phyloP scores from a whole-genome alignment of 2,797 vertebrate genomes.

The Ataeniobius toweri region DNA sequence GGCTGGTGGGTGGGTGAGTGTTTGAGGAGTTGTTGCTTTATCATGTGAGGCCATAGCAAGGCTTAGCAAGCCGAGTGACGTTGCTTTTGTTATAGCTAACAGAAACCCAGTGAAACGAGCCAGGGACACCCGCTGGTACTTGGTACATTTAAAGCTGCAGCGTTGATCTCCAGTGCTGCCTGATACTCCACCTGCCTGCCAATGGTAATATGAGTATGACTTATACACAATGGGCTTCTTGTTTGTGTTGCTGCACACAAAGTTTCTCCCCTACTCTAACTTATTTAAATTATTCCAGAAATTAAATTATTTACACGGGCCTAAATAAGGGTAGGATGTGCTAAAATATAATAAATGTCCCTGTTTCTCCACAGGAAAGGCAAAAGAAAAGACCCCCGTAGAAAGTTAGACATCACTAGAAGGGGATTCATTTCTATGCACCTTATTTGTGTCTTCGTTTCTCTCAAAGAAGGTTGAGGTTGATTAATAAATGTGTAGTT shows the following conservation, averaged over 20 bases:
- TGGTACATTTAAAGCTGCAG: slow-evolving; percentile 16
- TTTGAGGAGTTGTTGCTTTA: slow-evolving; percentile 23
- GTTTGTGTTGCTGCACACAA: slow-evolving; percentile 25
- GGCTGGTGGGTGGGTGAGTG: background rate
- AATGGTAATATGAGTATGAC: slow-evolving; percentile 26
- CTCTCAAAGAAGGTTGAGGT: slow-evolving; percentile 19
- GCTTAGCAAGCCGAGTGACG: slow-evolving; percentile 38
- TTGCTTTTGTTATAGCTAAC: slow-evolving; percentile 9
- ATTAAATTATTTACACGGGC: too few species aligned
- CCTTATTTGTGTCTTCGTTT: background rate
- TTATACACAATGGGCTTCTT: slow-evolving; percentile 26
- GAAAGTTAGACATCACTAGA: background rate
- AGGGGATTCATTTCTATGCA: background rate
- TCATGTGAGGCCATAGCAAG: slow-evolving; percentile 47
- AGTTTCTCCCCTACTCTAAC: slow-evolving; percentile 31
- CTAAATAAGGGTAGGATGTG: slow-evolving; percentile 14
- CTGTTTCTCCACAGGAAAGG: slow-evolving; percentile 13
- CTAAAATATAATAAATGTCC: slow-evolving; percentile 23
- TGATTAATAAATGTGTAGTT: slow-evolving; percentile 9
- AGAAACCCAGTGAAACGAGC: slow-evolving; percentile 28
- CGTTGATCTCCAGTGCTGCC: slow-evolving; percentile 18
- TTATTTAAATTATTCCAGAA: too few species aligned
- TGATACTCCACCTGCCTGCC: slow-evolving; percentile 33
- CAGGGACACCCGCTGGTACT: slow-evolving; percentile 1
- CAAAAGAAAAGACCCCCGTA: background rate